Conservation (phyloP, 2,113 vertebrate genomes). For the Corythaeola cristata region DNA sequence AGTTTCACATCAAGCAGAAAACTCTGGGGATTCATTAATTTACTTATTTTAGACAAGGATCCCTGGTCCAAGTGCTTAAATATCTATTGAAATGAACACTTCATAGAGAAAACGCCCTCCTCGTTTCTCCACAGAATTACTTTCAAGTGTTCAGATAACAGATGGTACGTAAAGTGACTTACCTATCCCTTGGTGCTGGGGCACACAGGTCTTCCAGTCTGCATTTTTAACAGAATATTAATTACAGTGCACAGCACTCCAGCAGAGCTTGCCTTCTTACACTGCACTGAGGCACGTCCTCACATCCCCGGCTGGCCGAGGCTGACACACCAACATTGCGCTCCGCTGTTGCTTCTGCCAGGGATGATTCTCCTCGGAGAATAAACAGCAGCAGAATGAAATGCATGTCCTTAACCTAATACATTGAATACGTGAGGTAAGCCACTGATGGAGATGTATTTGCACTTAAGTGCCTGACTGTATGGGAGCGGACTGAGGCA, state of each 20-base stretch:
- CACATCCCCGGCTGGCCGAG: rapidly evolving
- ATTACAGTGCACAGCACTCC: background rate
- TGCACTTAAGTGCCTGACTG: background rate
- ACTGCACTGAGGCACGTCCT: background rate
- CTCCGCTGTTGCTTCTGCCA: background rate
- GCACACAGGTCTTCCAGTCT: background rate
- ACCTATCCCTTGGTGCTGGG: background rate
- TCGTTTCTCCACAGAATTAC: background rate
- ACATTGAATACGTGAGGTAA: background rate
- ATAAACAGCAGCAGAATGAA: conserved; percentile 22
- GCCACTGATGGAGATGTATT: background rate
- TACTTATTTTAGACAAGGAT: background rate
- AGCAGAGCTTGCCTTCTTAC: background rate
- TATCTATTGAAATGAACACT: background rate
- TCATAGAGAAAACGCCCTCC: background rate
- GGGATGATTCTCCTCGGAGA: background rate
- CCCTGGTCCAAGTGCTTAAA: background rate
- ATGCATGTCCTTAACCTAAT: background rate
- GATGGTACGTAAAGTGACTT: background rate
- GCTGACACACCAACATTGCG: rapidly evolving
- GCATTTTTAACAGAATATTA: background rate
- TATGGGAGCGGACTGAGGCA: background rate
- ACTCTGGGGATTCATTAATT: background rate
- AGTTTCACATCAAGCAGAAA: background rate
- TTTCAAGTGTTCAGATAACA: background rate